Evolutionary conservation across 2,888 invertebrate genomes (phyloP).

Genomic region (Meiosimyza decipiens): DNA sequence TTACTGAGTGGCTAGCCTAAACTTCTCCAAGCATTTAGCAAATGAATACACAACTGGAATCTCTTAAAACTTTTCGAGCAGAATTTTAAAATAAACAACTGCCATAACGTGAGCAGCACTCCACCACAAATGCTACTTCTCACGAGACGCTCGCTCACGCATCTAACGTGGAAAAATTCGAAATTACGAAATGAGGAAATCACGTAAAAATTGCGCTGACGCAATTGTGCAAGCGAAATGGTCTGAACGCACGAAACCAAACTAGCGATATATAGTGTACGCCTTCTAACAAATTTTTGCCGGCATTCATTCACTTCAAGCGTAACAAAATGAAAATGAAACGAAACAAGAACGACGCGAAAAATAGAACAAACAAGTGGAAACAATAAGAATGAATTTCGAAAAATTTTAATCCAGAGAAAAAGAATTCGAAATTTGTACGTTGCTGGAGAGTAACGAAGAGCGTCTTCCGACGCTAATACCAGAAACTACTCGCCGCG

Average conservation of each 20-base stretch:
- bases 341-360: background rate
- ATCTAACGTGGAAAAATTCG: slow-evolving; percentile 4
- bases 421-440: background rate
- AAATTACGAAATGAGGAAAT: slow-evolving; percentile 24
- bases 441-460: background rate
- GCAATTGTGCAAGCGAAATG: slow-evolving; percentile 33
- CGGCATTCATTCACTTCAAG: slow-evolving; percentile 7
- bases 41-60: slow-evolving; percentile 3
- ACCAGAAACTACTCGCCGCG: slow-evolving; percentile 16
- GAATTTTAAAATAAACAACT: slow-evolving; percentile 23
- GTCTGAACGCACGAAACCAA: background rate
- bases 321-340: slow-evolving; percentile 31
- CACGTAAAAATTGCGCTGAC: slow-evolving; percentile 40
- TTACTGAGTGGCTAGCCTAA: too few relatives aligned
- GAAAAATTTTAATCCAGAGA: slow-evolving; percentile 3
- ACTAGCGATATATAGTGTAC: background rate
- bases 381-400: slow-evolving; percentile 12
- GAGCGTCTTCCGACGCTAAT: slow-evolving; percentile 39
- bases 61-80: slow-evolving; percentile 36
- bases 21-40: too few relatives aligned
- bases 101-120: too few relatives aligned
- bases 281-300: slow-evolving; percentile 22
- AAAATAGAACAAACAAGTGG: background rate
- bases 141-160: background rate
- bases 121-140: too few relatives aligned